phyloP scores from a whole-genome alignment of 2,888 invertebrate species.

The Tricholauxania praeusta region DNA sequence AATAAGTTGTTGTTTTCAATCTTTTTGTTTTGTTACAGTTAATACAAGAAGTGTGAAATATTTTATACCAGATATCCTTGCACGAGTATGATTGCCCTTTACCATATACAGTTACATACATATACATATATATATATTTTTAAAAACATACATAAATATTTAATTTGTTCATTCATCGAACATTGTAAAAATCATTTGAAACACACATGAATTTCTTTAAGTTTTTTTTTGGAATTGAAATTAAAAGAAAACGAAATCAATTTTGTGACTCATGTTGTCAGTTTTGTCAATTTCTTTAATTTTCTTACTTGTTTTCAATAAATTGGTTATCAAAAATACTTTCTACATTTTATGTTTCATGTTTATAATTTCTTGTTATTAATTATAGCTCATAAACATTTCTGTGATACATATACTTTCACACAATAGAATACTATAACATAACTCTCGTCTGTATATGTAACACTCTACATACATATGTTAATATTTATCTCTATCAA shows the following conservation, averaged over 20 bases:
- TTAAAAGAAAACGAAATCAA: background rate
- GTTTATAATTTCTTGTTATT: no score
- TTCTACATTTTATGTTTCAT: background rate
- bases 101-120: constrained; percentile 31
- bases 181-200: constrained; percentile 15
- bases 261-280: background rate
- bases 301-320: constrained; percentile 30
- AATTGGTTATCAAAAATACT: constrained; percentile 21
- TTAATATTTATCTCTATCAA: no score
- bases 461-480: no score
- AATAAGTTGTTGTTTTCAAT: background rate
- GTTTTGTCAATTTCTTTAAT: background rate
- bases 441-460: no score
- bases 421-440: no score
- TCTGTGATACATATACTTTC: no score
- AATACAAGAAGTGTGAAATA: constrained; percentile 15
- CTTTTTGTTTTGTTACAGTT: constrained; percentile 11
- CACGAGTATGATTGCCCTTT: constrained; percentile 68
- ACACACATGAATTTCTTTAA: constrained; percentile 8
- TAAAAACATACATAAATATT: constrained; percentile 17
- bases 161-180: constrained; percentile 29
- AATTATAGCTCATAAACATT: no score
- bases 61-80: constrained; percentile 60
- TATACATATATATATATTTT: constrained; percentile 32
- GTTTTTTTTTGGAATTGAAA: constrained; percentile 30